Evolutionary conservation across 2,797 vertebrate species (phyloP), one percentile per base, ranked within the genome.

Genomic region (Serranus cabrilla): DNA sequence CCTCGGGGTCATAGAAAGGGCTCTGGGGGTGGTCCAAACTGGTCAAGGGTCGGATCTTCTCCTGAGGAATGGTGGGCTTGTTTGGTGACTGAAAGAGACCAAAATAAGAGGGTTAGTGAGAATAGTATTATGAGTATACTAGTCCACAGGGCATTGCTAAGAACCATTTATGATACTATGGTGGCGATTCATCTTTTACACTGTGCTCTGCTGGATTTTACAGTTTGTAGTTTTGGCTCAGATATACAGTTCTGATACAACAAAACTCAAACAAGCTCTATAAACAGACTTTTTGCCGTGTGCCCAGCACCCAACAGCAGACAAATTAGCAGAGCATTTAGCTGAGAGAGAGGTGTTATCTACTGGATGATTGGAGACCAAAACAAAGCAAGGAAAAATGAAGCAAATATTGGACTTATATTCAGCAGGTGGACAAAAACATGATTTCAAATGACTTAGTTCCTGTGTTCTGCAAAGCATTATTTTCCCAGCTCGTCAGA

Each of bases 21-120:
- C 97, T 99, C 82, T 98, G 97, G 16, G 96, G 97, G 61, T 99
- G 97, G 89, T 98, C 98, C 83, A 98, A 87, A 77, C 97, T 99
- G 77, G 97, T 98, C 81, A 99, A 89, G 5, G 97, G 96, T 52
- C 97, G 95, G 77, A 99, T 99, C 93, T 97, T 97, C 90, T 98
- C 97, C 86, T 98, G 97, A 76, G 98, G 98, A 73, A 96, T 85
- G 23, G 95, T 96, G 74, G 97, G 97, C 78, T 97, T 97, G 92
- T 98, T 99, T 55, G 98, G 96, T 37, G 98, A 97, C 98, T 99
- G 87, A 31, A 75, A 86, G 12, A 76, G 4, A n/a, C 0, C 2
- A 5, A 62, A 23, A 78, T 2, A 43, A 43, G 9, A 20, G 2
- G 4, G 27, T 11, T n/a, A 42, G 17, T 43, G 25, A 66, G 43